These are phyloP conservation scores for Ageneiosus marmoratus DNA, from an alignment of 2,113 vertebrate species.

Conservation along the genomic window DNA sequence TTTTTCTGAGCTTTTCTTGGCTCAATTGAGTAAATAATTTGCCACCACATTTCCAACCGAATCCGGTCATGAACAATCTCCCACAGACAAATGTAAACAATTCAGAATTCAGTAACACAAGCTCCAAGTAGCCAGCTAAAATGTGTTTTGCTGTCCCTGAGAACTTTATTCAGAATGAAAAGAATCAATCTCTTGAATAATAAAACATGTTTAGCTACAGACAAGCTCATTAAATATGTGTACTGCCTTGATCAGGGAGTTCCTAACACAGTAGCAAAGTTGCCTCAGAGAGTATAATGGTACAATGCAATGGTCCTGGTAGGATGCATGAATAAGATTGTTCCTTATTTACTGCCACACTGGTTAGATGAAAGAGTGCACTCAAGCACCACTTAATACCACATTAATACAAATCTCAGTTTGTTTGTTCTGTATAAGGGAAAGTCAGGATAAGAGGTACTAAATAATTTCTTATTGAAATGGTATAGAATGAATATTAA, in stretches of 20 bases:
- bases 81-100: conserved; percentile 54
- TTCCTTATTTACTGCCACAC: not conserved
- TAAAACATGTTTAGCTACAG: conserved; percentile 68
- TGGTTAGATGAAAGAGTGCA: conserved; percentile 2
- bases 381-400: not conserved
- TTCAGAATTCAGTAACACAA: conserved; percentile 27
- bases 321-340: conserved; percentile 30
- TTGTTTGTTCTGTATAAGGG: not conserved
- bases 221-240: conserved; percentile 66
- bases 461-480: conserved; percentile 18
- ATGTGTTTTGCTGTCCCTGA: conserved; percentile 75
- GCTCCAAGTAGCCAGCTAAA: conserved; percentile 12
- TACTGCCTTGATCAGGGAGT: conserved; percentile 52
- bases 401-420: not conserved
- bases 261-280: conserved; percentile 46
- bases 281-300: conserved; percentile 45
- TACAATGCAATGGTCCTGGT: conserved; percentile 30
- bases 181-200: conserved; percentile 68
- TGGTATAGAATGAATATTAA: not conserved
- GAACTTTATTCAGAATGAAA: conserved; percentile 71
- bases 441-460: not conserved
- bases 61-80: conserved; percentile 39
- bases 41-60: conserved; percentile 46
- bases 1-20: conserved; percentile 42
- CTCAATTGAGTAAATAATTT: conserved; percentile 35